A percentile compares a stretch with the other conserved stretches of the same genome.
phyloP scores from a whole-genome alignment of 2,888 invertebrate species.

The Caenorhabditis sp. region DNA sequence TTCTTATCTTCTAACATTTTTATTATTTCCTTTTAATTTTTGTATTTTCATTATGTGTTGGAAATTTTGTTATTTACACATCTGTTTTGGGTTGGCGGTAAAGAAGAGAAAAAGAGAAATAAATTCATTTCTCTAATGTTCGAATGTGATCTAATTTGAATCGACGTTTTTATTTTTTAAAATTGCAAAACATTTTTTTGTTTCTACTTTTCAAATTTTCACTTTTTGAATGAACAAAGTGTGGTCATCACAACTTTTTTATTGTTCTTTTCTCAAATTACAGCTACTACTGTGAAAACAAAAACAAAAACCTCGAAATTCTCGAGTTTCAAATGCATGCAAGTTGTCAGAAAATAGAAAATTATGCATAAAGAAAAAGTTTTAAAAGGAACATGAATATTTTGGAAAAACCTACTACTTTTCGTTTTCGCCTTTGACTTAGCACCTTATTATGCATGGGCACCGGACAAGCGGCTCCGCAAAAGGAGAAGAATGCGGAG shows the following conservation, averaged over 20 bases:
- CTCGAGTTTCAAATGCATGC: neutral
- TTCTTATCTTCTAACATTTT: neutral
- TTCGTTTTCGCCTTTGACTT: constrained; percentile 4
- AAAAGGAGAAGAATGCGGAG: neutral
- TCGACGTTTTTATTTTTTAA: neutral
- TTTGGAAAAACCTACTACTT: constrained; percentile 15
- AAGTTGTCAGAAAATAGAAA: neutral
- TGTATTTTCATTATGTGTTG: neutral
- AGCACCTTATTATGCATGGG: constrained; percentile 41
- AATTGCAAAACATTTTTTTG: neutral
- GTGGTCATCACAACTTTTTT: neutral
- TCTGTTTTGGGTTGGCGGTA: neutral
- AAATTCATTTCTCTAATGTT: neutral
- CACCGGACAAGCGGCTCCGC: neutral
- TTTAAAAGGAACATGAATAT: constrained; percentile 34
- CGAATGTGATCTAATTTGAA: neutral
- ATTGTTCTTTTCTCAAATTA: neutral
- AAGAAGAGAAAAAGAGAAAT: neutral
- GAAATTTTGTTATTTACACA: neutral
- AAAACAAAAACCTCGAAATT: neutral
- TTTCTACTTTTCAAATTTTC: neutral
- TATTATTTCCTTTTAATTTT: neutral
- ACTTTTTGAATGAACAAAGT: neutral
- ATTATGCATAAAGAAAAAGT: neutral
- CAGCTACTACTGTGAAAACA: neutral